phyloP scores from a whole-genome alignment of 1,140 invertebrate species.

The Diachasmimorpha longicaudata region DNA sequence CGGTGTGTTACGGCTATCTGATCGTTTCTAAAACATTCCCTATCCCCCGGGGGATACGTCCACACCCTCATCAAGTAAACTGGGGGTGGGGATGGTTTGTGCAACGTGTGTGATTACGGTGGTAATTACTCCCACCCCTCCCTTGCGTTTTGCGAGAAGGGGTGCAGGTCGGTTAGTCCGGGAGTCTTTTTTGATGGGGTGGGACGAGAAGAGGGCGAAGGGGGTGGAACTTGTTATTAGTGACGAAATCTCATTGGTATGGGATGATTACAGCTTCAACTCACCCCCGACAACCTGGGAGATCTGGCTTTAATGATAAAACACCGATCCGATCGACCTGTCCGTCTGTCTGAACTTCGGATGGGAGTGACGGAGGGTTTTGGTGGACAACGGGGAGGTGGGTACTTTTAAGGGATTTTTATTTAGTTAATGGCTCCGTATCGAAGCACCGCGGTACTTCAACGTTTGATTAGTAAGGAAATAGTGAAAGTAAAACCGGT shows the following conservation, averaged over 20 bases:
- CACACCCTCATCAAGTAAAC: conserved; percentile 38
- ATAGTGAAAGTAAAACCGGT: no score
- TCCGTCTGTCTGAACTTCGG: no score
- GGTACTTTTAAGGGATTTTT: no score
- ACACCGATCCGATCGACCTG: background rate
- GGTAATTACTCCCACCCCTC: conserved; percentile 55
- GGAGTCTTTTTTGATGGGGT: background rate
- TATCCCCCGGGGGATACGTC: conserved; percentile 26
- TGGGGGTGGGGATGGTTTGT: conserved; percentile 39
- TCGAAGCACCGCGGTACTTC: no score
- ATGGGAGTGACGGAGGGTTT: no score
- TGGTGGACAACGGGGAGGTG: no score
- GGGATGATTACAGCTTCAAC: conserved; percentile 50
- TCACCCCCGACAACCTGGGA: conserved; percentile 24
- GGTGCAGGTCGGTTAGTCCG: conserved; percentile 13
- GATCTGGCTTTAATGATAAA: conserved; percentile 49
- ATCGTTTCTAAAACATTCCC: conserved; percentile 44
- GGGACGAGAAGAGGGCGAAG: conserved; percentile 44
- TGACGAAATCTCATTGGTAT: conserved; percentile 35
- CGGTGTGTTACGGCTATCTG: conserved; percentile 39
- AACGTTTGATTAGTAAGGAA: no score
- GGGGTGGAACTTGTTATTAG: conserved; percentile 57
- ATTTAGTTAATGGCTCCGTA: no score
- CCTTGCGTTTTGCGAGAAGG: background rate
- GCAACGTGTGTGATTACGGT: conserved; percentile 58